Percentiles rank a stretch among this genome's conserved stretches.
These are phyloP conservation scores for Meta bourneti DNA, from an alignment of 2,888 invertebrate genomes.

Conservation along the genomic window DNA sequence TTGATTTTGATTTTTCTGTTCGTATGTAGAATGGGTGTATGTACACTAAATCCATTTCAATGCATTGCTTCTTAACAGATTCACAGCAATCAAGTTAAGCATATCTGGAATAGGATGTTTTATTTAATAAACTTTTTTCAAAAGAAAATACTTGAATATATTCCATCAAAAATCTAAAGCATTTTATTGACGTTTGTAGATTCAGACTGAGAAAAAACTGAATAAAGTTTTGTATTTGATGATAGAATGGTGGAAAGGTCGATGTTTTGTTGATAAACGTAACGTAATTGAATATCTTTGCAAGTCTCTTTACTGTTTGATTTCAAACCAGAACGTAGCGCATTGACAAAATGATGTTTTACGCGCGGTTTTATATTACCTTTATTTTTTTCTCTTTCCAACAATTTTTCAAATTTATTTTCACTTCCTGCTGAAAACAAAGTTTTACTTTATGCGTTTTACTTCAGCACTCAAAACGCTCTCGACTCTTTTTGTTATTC, in stretches of 20 bases:
- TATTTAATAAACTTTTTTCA: no score
- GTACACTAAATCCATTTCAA: no score
- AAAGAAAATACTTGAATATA: no score
- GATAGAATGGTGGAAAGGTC: not conserved
- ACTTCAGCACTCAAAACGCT: constrained; percentile 13
- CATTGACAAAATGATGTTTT: not conserved
- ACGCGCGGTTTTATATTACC: not conserved
- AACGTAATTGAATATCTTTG: not conserved
- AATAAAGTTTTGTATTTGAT: no score
- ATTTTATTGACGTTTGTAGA: no score
- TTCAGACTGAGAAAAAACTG: no score
- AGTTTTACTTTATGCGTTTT: constrained; percentile 11
- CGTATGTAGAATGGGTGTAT: no score
- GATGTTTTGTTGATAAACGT: not conserved
- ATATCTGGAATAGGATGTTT: no score
- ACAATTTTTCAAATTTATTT: constrained; percentile 4
- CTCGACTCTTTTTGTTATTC: constrained; percentile 30
- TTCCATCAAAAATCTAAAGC: no score
- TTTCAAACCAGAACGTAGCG: not conserved
- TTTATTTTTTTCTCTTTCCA: not conserved
- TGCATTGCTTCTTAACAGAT: no score
- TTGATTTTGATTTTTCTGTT: no score
- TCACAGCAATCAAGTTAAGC: no score
- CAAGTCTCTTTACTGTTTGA: not conserved
- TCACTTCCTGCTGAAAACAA: not conserved